Evolutionary conservation across 2,113 vertebrate species (phyloP).

Genomic region (Corythornis vintsioides): DNA sequence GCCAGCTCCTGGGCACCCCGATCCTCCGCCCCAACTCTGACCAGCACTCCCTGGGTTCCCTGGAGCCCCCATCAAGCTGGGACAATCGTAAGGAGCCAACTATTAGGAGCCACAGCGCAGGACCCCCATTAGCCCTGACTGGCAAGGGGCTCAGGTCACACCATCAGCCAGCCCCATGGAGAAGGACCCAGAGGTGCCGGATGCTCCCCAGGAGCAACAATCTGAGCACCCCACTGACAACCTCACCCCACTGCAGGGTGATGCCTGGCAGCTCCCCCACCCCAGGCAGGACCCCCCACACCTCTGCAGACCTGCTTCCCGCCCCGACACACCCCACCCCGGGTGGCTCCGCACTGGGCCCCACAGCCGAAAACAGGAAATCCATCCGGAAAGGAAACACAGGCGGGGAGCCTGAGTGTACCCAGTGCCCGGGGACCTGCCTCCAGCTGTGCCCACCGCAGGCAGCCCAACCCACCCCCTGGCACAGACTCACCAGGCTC

Average conservation of each 20-base stretch:
- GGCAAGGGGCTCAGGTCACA: not conserved
- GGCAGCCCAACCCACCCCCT: not conserved
- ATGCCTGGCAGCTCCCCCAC: not conserved
- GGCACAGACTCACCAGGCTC: not conserved
- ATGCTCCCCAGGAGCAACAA: not conserved
- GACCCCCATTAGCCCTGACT: not conserved
- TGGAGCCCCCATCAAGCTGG: not conserved
- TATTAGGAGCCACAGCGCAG: too few relatives aligned
- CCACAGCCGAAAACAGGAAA: slow-evolving; percentile 65
- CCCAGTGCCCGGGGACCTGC: not conserved
- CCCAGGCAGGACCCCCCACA: not conserved
- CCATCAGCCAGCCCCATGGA: not conserved
- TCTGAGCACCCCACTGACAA: not conserved
- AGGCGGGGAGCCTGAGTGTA: slow-evolving; percentile 30
- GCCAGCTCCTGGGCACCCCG: not conserved
- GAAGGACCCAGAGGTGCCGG: not conserved
- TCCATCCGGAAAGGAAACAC: slow-evolving; percentile 68
- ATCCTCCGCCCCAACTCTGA: not conserved
- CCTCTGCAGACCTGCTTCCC: not conserved
- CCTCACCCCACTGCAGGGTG: accelerated
- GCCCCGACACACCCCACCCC: not conserved
- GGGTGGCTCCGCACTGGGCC: slow-evolving; percentile 30
- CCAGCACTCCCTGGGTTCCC: too few relatives aligned
- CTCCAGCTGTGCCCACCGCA: not conserved
- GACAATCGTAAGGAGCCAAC: not conserved